phyloP scores from a whole-genome alignment of 2,113 vertebrate genomes.

The Pholis gunnellus region DNA sequence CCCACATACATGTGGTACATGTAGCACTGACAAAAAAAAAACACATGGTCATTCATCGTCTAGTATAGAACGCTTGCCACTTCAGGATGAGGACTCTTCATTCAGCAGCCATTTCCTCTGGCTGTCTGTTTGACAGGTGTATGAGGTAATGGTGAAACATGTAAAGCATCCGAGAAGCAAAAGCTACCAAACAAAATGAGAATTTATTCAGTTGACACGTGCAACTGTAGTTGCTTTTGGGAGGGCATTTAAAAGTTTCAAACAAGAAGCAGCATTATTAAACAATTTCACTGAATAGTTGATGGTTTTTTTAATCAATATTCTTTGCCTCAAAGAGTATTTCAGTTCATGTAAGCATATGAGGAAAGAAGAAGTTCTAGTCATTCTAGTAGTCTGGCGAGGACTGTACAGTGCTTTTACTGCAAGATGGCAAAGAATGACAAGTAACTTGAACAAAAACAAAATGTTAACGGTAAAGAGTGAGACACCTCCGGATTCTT shows the following conservation, averaged over 20 bases:
- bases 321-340: conserved; percentile 20
- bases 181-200: conserved; percentile 13
- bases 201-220: neutral
- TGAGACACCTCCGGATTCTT: neutral
- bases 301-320: conserved; percentile 21
- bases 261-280: neutral
- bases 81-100: neutral
- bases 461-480: neutral
- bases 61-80: neutral
- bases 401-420: conserved; percentile 1
- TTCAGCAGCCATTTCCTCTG: neutral
- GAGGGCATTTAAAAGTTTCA: conserved; percentile 5
- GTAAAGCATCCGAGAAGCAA: neutral
- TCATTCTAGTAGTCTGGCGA: conserved; percentile 20
- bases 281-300: conserved; percentile 22
- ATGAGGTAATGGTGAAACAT: neutral
- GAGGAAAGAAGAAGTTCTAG: conserved; percentile 15
- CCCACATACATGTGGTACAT: conserved; percentile 99
- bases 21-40: conserved; percentile 88
- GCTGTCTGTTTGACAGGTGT: neutral
- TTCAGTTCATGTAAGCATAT: neutral
- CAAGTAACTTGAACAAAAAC: conserved; percentile 10
- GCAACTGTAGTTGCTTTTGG: neutral
- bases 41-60: neutral
- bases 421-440: neutral